Evolutionary conservation across 2,797 vertebrate species (phyloP).

Genomic region (Discoglossus pictus): DNA sequence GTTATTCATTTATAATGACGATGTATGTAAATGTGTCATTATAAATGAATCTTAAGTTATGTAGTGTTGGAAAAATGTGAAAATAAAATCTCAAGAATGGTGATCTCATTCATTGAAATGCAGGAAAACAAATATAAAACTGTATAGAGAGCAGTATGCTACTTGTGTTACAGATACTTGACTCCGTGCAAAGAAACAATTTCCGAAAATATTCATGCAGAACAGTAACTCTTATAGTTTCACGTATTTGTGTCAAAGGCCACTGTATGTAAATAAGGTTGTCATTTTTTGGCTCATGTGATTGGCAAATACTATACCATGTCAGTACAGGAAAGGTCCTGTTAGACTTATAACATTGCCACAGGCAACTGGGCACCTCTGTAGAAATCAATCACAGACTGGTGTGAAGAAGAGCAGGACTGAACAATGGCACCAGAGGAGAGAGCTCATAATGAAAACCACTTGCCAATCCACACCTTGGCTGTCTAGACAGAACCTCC

Average conservation of each 20-base stretch:
- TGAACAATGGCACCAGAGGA: conserved; percentile 66
- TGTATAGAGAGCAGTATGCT: background rate
- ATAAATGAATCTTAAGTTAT: no score
- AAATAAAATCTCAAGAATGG: background rate
- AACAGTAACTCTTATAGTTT: conserved; percentile 66
- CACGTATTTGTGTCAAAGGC: conserved; percentile 76
- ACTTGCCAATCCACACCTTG: conserved; percentile 79
- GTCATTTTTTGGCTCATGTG: conserved; percentile 88
- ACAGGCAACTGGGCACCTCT: conserved; percentile 80
- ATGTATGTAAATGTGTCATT: no score
- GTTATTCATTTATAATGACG: conserved; percentile 12
- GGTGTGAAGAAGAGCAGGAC: conserved; percentile 73
- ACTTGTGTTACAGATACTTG: conserved; percentile 45
- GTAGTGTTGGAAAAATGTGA: no score
- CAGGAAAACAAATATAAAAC: background rate
- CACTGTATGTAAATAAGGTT: conserved; percentile 73
- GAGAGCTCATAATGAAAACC: conserved; percentile 78
- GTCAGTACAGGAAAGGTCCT: conserved; percentile 75
- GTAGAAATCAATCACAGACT: conserved; percentile 88
- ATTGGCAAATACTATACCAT: conserved; percentile 74
- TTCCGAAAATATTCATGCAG: conserved; percentile 55
- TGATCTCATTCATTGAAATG: background rate
- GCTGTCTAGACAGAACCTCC: conserved; percentile 75
- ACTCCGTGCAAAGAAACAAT: conserved; percentile 54
- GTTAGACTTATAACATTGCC: conserved; percentile 77